Conservation (phyloP, 2,888 invertebrate species). For the Cryptus viduatorius region DNA sequence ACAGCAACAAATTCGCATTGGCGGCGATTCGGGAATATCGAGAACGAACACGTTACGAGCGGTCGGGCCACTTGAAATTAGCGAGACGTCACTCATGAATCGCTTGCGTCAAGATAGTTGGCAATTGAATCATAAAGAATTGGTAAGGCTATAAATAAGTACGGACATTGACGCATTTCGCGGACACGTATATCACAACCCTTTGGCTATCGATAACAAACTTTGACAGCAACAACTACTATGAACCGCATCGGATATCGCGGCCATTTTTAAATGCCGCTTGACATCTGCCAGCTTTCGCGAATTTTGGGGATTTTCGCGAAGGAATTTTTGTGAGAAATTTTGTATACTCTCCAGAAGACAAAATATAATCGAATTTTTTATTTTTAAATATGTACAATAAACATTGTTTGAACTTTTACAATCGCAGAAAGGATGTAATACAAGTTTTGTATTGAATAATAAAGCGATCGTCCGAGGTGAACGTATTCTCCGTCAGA, state of each 20-base stretch:
- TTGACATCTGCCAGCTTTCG: constrained; percentile 47
- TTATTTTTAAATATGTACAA: background rate
- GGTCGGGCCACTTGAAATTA: constrained; percentile 26
- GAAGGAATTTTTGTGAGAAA: background rate
- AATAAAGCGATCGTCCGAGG: background rate
- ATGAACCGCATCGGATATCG: constrained; percentile 42
- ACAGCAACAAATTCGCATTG: constrained; percentile 14
- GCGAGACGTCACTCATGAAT: constrained; percentile 67
- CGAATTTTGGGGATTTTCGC: constrained; percentile 28
- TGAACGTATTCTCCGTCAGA: background rate
- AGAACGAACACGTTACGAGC: constrained; percentile 26
- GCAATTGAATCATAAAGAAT: constrained; percentile 72
- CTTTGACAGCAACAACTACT: constrained; percentile 53
- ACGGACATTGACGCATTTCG: constrained; percentile 76
- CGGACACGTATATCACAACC: constrained; percentile 53
- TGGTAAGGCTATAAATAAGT: constrained; percentile 76
- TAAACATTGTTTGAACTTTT: background rate
- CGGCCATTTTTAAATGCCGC: constrained; percentile 78
- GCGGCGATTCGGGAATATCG: constrained; percentile 51
- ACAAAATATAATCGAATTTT: too few relatives aligned
- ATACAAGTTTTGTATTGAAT: background rate
- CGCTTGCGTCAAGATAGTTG: constrained; percentile 78
- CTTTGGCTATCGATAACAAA: constrained; percentile 44
- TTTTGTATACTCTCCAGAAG: background rate
- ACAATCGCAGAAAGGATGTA: background rate